A percentile compares a stretch with the other conserved stretches of the same genome.
phyloP scores from a whole-genome alignment of 1,140 invertebrate species.

The Philopotamus ludificatus region DNA sequence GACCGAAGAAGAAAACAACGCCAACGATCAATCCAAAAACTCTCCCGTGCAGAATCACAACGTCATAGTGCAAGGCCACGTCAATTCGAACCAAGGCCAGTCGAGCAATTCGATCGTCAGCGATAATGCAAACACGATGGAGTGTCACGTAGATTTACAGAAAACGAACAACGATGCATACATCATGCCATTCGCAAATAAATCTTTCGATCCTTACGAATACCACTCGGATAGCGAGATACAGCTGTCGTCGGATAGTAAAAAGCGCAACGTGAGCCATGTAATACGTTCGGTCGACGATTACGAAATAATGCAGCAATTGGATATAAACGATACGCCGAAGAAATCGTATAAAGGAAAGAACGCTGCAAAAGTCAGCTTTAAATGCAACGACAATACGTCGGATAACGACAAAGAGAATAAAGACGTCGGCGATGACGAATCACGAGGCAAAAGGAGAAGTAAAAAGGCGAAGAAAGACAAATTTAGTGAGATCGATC shows the following conservation, averaged over 20 bases:
- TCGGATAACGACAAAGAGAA: not conserved
- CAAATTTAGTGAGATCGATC: constrained; percentile 22
- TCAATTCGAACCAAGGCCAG: constrained; percentile 2
- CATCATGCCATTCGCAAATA: not conserved
- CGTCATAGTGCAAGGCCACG: constrained; percentile 3
- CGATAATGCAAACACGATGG: not conserved
- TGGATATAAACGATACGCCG: not conserved
- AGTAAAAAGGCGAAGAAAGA: constrained; percentile 17
- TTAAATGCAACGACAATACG: constrained; percentile 16
- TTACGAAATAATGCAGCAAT: constrained; percentile 1
- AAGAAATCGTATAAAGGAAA: constrained; percentile 6
- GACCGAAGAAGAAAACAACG: not conserved
- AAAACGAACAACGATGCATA: constrained; percentile 1
- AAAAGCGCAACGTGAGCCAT: constrained; percentile 8
- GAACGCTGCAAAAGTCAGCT: not conserved
- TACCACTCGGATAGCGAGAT: constrained; percentile 23
- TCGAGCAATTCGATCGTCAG: constrained; percentile 2
- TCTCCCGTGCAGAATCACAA: constrained; percentile 8
- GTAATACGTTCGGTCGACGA: constrained; percentile 22
- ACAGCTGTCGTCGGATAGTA: constrained; percentile 6
- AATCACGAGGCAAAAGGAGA: constrained; percentile 13
- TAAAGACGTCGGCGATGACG: not conserved
- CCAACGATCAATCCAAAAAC: not conserved
- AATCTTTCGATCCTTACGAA: not conserved
- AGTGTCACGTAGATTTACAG: constrained; percentile 6